phyloP scores from a whole-genome alignment of 2,797 vertebrate species.

The Anomalospiza imberbis region DNA sequence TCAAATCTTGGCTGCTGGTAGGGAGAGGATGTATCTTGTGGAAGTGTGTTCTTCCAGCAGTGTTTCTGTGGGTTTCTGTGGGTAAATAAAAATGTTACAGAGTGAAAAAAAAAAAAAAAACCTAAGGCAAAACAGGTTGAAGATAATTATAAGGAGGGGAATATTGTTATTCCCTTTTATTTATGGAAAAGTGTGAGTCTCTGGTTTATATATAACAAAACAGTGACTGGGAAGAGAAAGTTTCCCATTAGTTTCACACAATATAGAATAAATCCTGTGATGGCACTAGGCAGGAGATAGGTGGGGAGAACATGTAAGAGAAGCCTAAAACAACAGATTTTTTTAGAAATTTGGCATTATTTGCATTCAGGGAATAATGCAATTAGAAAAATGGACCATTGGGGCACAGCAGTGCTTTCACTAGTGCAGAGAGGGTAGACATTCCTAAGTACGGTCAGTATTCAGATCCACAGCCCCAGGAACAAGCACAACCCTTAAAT shows the following conservation, averaged over 20 bases:
- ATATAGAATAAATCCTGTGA: not conserved
- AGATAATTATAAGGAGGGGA: not conserved
- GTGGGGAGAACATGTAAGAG: not conserved
- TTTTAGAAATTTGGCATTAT: fast-evolving
- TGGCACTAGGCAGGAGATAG: not conserved
- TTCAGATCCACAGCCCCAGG: not conserved
- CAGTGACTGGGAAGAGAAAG: not conserved
- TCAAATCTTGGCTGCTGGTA: not conserved
- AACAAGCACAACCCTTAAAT: not conserved
- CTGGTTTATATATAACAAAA: not conserved
- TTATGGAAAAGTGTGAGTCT: not conserved
- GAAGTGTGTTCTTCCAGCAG: not conserved
- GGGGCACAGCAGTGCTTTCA: not conserved
- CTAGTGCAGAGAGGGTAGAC: not conserved
- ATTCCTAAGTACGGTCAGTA: not conserved
- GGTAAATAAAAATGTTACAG: conserved; percentile 39
- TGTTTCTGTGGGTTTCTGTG: conserved; percentile 16
- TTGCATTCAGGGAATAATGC: not conserved
- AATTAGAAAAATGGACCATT: not conserved
- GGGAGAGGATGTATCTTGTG: not conserved
- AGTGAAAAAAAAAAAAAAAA: not conserved
- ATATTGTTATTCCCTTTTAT: not conserved
- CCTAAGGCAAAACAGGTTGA: not conserved
- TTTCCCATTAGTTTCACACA: not conserved
- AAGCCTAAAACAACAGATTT: not conserved